phyloP scores from a whole-genome alignment of 2,888 invertebrate species.

The Patella pellucida region DNA sequence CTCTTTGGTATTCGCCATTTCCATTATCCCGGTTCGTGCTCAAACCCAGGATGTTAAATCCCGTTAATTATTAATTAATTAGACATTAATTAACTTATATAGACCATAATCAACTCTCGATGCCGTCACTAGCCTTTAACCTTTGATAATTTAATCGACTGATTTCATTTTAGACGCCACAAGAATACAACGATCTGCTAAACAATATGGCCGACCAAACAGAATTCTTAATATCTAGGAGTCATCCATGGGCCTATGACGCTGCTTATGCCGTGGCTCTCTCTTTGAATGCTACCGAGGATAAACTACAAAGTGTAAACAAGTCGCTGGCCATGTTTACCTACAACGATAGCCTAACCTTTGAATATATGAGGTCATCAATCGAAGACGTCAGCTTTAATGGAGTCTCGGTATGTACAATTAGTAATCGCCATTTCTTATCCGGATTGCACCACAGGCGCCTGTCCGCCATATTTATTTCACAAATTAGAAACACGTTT shows the following conservation, averaged over 20 bases:
- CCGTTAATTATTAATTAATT: too few species aligned
- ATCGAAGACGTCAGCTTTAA: constrained; percentile 35
- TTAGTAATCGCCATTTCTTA: too few species aligned
- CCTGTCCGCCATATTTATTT: too few species aligned
- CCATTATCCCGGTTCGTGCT: too few species aligned
- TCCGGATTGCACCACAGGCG: too few species aligned
- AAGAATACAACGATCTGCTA: background rate
- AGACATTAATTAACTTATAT: too few species aligned
- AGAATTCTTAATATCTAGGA: constrained; percentile 2
- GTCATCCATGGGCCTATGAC: constrained; percentile 34
- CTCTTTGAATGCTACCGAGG: constrained; percentile 37
- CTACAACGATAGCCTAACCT: background rate
- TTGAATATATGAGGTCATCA: constrained; percentile 28
- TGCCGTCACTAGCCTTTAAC: too few species aligned
- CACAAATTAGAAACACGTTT: too few species aligned
- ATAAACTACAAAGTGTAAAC: constrained; percentile 16
- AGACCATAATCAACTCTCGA: too few species aligned
- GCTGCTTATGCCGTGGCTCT: constrained; percentile 43
- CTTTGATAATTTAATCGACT: too few species aligned
- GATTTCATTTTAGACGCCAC: constrained; percentile 15
- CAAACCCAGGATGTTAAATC: too few species aligned
- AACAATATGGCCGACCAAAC: background rate
- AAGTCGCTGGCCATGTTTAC: background rate
- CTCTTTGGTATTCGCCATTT: too few species aligned
- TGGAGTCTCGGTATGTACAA: constrained; percentile 40